phyloP scores from a whole-genome alignment of 2,797 vertebrate genomes.

The Xenops minutus region DNA sequence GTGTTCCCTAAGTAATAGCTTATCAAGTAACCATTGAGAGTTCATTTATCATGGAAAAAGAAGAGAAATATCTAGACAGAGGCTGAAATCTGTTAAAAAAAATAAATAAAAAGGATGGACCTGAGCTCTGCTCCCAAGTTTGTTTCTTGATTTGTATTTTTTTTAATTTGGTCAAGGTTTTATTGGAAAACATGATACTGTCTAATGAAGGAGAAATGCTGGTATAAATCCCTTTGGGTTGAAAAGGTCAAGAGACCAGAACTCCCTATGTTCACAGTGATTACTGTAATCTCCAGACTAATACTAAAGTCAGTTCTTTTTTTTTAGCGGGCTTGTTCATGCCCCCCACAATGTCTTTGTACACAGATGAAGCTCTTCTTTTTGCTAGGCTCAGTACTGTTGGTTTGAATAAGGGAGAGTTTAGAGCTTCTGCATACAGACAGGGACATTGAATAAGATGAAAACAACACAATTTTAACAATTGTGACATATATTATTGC shows the following conservation, averaged over 20 bases:
- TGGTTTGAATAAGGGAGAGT: neutral
- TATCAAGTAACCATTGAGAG: neutral
- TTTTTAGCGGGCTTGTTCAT: neutral
- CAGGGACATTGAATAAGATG: neutral
- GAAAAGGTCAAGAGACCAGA: neutral
- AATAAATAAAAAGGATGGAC: neutral
- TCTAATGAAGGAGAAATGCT: neutral
- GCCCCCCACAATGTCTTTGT: neutral
- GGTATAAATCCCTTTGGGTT: neutral
- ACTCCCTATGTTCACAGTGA: neutral
- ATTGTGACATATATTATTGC: neutral
- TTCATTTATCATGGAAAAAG: neutral
- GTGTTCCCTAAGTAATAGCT: neutral
- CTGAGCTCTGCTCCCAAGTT: neutral
- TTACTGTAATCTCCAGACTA: neutral
- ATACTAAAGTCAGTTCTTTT: neutral
- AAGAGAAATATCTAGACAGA: neutral
- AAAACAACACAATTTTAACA: neutral
- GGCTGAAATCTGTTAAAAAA: neutral
- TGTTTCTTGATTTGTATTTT: neutral
- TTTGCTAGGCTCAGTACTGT: neutral
- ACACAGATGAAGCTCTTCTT: neutral
- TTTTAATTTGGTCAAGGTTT: neutral
- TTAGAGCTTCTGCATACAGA: neutral
- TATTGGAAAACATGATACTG: neutral